phyloP scores from a whole-genome alignment of 2,113 vertebrate genomes.

The Ammodytes marinus region DNA sequence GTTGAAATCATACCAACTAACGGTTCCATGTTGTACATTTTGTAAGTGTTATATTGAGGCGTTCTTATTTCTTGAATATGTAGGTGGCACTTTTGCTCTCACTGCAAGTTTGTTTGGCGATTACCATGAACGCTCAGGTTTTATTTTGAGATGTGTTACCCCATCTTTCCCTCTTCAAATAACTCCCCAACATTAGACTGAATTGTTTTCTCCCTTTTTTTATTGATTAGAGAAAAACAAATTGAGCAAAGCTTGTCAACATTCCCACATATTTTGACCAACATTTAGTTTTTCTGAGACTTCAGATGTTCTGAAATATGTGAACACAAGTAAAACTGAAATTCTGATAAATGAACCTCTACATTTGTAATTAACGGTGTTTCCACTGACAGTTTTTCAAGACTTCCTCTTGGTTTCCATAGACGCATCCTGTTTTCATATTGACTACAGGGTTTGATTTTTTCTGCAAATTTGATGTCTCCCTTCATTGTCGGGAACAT shows the following conservation, averaged over 20 bases:
- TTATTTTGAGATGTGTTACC: slow-evolving; percentile 6
- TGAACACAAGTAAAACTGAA: not conserved
- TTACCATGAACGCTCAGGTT: slow-evolving; percentile 18
- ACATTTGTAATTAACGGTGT: slow-evolving; percentile 21
- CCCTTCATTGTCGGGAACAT: slow-evolving; percentile 8
- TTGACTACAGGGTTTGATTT: not conserved
- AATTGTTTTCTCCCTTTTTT: not conserved
- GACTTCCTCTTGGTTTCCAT: slow-evolving; percentile 37
- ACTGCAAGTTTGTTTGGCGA: slow-evolving; percentile 1
- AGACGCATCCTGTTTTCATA: slow-evolving; percentile 59
- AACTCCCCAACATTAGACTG: accelerated
- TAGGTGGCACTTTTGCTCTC: not conserved
- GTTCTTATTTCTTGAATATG: slow-evolving; percentile 22
- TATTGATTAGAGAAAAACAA: not conserved
- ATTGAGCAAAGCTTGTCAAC: not conserved
- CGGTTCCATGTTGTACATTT: not conserved
- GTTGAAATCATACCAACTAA: not conserved
- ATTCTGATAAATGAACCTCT: not conserved
- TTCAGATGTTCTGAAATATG: not conserved
- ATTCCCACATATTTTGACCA: not conserved
- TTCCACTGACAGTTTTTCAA: slow-evolving; percentile 27
- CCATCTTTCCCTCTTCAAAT: not conserved
- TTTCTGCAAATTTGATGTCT: not conserved
- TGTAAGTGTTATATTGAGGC: not conserved
- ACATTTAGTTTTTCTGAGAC: not conserved